Evolutionary conservation across 2,888 invertebrate genomes (phyloP).

Genomic region (Hydriomena furcata): DNA sequence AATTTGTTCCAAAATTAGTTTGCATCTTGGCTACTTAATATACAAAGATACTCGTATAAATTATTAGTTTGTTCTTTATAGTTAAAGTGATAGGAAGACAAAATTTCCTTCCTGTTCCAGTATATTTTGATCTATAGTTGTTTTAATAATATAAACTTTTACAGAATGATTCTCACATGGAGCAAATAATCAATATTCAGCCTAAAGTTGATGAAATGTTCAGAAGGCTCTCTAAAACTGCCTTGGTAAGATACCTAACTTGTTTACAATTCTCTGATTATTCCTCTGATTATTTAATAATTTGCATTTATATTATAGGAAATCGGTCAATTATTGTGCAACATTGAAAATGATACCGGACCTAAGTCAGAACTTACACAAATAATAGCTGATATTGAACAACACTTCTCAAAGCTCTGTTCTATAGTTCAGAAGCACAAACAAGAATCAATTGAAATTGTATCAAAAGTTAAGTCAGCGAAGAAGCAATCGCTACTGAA

Average conservation of each 20-base stretch:
- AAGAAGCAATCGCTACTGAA: slow-evolving; percentile 60
- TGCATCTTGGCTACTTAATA: no score
- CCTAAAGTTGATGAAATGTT: slow-evolving; percentile 71
- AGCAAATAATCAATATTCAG: slow-evolving; percentile 53
- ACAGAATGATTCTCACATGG: slow-evolving; percentile 62
- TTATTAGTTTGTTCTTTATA: no score
- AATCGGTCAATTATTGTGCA: slow-evolving; percentile 64
- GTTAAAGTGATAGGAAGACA: no score
- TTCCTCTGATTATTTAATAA: no score
- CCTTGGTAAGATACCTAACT: slow-evolving; percentile 56
- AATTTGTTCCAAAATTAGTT: no score
- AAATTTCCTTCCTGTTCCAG: no score
- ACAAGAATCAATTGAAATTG: slow-evolving; percentile 58
- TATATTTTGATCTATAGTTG: no score
- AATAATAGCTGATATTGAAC: slow-evolving; percentile 63
- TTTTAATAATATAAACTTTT: no score
- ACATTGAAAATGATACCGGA: slow-evolving; percentile 58
- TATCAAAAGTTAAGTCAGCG: slow-evolving; percentile 54
- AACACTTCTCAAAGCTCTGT: slow-evolving; percentile 79
- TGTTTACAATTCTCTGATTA: background rate
- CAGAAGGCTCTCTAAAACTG: slow-evolving; percentile 71
- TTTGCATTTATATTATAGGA: slow-evolving; percentile 51
- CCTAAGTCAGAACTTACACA: slow-evolving; percentile 50
- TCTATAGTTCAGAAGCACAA: slow-evolving; percentile 81
- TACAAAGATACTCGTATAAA: no score